phyloP scores from a whole-genome alignment of 2,797 vertebrate genomes.

The Enteromius treurensis region DNA sequence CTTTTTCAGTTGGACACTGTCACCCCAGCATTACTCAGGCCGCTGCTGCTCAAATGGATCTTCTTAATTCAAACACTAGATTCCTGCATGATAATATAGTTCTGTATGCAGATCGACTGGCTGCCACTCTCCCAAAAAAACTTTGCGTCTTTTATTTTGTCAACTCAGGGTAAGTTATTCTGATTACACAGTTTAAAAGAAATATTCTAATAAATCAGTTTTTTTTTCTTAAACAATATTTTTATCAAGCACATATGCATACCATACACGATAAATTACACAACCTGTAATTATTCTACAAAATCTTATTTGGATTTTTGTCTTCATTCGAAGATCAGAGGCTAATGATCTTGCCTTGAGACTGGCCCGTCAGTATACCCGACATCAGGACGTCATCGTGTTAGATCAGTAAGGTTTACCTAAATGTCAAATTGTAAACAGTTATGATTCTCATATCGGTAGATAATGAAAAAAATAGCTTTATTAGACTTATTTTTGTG shows the following conservation, averaged over 20 bases:
- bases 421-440: neutral
- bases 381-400: constrained; percentile 87
- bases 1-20: constrained; percentile 88
- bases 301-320: neutral
- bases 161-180: constrained; percentile 88
- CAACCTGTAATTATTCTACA: neutral
- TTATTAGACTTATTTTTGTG: neutral
- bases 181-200: neutral
- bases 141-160: constrained; percentile 92
- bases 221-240: neutral
- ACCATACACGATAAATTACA: neutral
- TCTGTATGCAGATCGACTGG: constrained; percentile 85
- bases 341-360: constrained; percentile 93
- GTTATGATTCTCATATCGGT: neutral
- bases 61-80: constrained; percentile 88
- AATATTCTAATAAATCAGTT: neutral
- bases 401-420: constrained; percentile 87
- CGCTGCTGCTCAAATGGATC: constrained; percentile 85
- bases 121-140: constrained; percentile 84
- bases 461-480: neutral
- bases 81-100: constrained; percentile 93
- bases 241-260: neutral
- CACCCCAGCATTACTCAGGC: constrained; percentile 88
- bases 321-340: constrained; percentile 82
- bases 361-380: constrained; percentile 87